These are phyloP conservation scores for Hoplodrina ambigua DNA, from an alignment of 2,888 invertebrate genomes.

Conservation along the genomic window DNA sequence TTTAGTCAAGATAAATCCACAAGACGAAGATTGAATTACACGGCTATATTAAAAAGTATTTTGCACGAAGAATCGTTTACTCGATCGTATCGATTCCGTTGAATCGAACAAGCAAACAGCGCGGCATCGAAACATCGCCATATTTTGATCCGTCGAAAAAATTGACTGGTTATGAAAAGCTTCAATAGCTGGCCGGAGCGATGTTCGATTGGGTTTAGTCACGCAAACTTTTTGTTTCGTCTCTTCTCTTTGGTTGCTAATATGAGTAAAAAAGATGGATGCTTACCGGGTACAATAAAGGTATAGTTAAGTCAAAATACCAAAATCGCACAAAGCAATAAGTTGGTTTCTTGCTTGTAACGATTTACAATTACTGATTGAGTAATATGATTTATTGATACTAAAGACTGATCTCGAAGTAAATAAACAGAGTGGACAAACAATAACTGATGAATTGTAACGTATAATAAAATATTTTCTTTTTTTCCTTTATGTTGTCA, in stretches of 20 bases:
- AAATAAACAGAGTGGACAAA: neutral
- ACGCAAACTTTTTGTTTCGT: slow-evolving; percentile 59
- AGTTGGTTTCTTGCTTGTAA: slow-evolving; percentile 7
- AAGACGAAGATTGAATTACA: slow-evolving; percentile 45
- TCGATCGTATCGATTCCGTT: slow-evolving; percentile 32
- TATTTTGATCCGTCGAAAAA: slow-evolving; percentile 54
- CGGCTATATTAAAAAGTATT: slow-evolving; percentile 53
- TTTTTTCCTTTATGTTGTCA: neutral
- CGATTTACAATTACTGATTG: slow-evolving; percentile 16
- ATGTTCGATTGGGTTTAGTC: slow-evolving; percentile 59
- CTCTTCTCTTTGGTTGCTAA: slow-evolving; percentile 30
- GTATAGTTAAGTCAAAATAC: slow-evolving; percentile 27
- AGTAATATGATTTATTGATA: slow-evolving; percentile 20
- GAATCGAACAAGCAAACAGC: slow-evolving; percentile 56
- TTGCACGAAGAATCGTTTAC: slow-evolving; percentile 50
- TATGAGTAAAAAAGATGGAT: slow-evolving; percentile 39
- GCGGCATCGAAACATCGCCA: slow-evolving; percentile 31
- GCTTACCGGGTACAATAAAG: slow-evolving; percentile 20
- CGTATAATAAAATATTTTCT: neutral
- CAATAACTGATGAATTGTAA: slow-evolving; percentile 7
- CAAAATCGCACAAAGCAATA: slow-evolving; percentile 23
- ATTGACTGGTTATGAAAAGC: slow-evolving; percentile 54
- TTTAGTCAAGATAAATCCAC: slow-evolving; percentile 46
- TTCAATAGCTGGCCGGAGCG: slow-evolving; percentile 35
- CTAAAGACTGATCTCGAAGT: neutral